Base-by-base conservation (phyloP, 2,113 vertebrate genomes). In the Alethe diademata region DNA sequence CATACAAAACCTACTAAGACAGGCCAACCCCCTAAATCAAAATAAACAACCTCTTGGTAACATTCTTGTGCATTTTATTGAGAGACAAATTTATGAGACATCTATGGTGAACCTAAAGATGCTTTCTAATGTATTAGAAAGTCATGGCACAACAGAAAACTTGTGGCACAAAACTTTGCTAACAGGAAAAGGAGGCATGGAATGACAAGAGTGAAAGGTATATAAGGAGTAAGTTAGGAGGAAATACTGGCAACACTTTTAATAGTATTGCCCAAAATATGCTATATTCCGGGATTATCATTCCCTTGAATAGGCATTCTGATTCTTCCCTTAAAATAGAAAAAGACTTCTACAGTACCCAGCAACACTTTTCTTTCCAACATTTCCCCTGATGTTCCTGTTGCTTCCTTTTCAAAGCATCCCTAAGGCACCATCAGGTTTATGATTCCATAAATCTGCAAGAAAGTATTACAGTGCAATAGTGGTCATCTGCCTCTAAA, bases 401-500 rank as follows among this genome's bases (percentile, higher is more conserved):
- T 65, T 95, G 36, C 38, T 90, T 28, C 95, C 70, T 73, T 87
- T 80, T 69, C 33, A 95, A 93, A 96, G 20, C 45, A 87, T 73
- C 36, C n/a, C 60, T 90, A 92, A 97, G 95, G 73, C 62, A 79
- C 72, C 54, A 92, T 86, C 47, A 92, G 22, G 20, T 96, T 98
- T 97, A 97, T 92, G 93, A 87, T 54, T 90, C 64, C 62, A 97
- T 97, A 97, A 97, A 97, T 97, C 75, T 96, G 48, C 48, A 85
- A 85, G 86, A 96, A 94, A 94, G 47, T 9, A 91, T 96, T 92
- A 92, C 48, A 86, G 65, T 92, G 83, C 91, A 97, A 96, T 92
- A 95, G 93, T 67, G 75, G 75, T 97, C 74, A 97, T 94, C 83
- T 95, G 47, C 64, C 97, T 97, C 78, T 95, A 96, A 96, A 97